Evolutionary conservation across 2,797 vertebrate genomes (phyloP).

Genomic region (Buphagus erythrorhynchus): DNA sequence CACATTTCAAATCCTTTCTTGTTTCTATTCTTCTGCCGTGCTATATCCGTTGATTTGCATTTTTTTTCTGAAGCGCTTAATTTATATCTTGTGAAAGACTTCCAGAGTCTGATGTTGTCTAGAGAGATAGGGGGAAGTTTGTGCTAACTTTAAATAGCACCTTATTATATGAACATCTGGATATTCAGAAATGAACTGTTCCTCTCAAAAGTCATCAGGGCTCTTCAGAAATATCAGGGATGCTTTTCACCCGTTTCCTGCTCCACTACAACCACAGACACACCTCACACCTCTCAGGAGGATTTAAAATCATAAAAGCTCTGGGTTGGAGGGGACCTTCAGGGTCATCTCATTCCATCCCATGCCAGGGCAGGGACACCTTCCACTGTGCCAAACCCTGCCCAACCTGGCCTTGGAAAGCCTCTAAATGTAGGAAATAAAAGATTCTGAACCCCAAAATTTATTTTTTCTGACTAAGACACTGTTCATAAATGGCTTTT

Average conservation of each 20-base stretch:
- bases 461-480: background rate
- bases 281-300: background rate
- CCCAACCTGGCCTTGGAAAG: background rate
- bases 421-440: background rate
- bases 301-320: background rate
- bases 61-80: conserved; percentile 17
- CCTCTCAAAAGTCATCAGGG: background rate
- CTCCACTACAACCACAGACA: background rate
- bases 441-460: background rate
- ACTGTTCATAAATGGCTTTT: background rate
- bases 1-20: conserved; percentile 9
- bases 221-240: background rate
- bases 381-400: background rate
- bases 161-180: conserved; percentile 62
- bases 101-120: background rate
- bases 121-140: background rate
- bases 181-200: background rate
- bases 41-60: conserved; percentile 35
- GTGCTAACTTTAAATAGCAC: conserved; percentile 48
- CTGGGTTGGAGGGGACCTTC: background rate
- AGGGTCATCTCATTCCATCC: no score
- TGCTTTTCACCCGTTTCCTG: background rate
- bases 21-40: conserved; percentile 14
- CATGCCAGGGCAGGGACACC: background rate
- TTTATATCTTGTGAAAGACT: conserved; percentile 11